A percentile compares a stretch with the other conserved stretches of the same genome.
These are phyloP conservation scores for Molanna angustata DNA, from an alignment of 2,888 invertebrate species.

Conservation along the genomic window DNA sequence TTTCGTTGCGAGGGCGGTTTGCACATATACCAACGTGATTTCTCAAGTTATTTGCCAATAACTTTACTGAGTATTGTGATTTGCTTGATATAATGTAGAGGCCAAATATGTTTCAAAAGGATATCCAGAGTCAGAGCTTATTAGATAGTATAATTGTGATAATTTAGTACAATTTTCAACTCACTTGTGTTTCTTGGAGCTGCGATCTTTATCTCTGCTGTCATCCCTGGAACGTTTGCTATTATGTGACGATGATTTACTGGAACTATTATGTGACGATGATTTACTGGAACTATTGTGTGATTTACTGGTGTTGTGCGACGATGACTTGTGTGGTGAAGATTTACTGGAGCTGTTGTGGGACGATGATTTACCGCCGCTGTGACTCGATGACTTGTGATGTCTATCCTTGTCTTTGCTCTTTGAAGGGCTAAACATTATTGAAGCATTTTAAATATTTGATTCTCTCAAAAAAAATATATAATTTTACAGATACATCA, in stretches of 20 bases:
- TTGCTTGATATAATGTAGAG: no score
- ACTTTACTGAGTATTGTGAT: no score
- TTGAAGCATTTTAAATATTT: no score
- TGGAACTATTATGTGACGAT: conserved; percentile 30
- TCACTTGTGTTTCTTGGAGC: conserved; percentile 68
- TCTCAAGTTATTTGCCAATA: no score
- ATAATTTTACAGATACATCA: no score
- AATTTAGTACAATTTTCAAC: neutral
- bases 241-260: conserved; percentile 37
- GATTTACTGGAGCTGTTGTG: conserved; percentile 33
- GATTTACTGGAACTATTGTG: conserved; percentile 40
- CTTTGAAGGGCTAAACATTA: conserved; percentile 46
- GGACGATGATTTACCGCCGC: conserved; percentile 40
- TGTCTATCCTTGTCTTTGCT: conserved; percentile 45
- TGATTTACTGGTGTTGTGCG: conserved; percentile 42
- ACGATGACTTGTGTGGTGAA: conserved; percentile 47
- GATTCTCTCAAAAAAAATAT: no score
- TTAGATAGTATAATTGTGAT: no score
- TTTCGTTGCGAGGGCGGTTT: no score
- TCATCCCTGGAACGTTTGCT: conserved; percentile 76
- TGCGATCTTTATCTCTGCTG: conserved; percentile 61
- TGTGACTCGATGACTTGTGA: conserved; percentile 46
- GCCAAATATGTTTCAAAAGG: no score
- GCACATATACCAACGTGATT: no score
- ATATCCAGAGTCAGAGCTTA: no score